phyloP scores from a whole-genome alignment of 2,888 invertebrate species.

The Anticlea derivata region DNA sequence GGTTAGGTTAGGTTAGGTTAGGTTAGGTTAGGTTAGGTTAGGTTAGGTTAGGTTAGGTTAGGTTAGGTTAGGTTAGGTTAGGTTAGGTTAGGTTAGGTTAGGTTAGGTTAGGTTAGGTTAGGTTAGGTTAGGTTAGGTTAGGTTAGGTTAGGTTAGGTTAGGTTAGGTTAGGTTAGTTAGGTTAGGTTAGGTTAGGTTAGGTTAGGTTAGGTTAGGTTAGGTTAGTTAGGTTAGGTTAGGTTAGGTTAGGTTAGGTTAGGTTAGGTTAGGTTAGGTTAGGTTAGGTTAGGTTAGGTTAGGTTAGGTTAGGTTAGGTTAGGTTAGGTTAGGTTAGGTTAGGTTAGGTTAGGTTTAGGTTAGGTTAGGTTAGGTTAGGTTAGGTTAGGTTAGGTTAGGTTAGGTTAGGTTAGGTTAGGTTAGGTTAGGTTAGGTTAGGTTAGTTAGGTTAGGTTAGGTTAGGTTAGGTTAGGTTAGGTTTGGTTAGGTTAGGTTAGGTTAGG shows the following conservation, averaged over 20 bases:
- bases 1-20: constrained; percentile 17
- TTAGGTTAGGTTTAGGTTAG: too few relatives aligned
- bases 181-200: constrained; percentile 16
- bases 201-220: constrained; percentile 13
- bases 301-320: constrained; percentile 40
- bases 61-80: constrained; percentile 21
- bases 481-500: constrained; percentile 12
- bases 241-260: constrained; percentile 30
- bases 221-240: constrained; percentile 15
- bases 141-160: constrained; percentile 13
- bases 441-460: constrained; percentile 9
- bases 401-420: constrained; percentile 10
- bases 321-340: constrained; percentile 28
- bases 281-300: constrained; percentile 39
- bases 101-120: constrained; percentile 22
- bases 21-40: constrained; percentile 20
- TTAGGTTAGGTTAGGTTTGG: constrained; percentile 11
- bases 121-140: constrained; percentile 20
- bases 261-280: constrained; percentile 36
- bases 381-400: constrained; percentile 11
- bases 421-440: constrained; percentile 10
- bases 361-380: constrained; percentile 13
- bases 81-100: constrained; percentile 20
- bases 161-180: constrained; percentile 15
- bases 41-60: constrained; percentile 21